Evolutionary conservation across 2,113 vertebrate genomes (phyloP).

Genomic region (Plotosus lineatus): DNA sequence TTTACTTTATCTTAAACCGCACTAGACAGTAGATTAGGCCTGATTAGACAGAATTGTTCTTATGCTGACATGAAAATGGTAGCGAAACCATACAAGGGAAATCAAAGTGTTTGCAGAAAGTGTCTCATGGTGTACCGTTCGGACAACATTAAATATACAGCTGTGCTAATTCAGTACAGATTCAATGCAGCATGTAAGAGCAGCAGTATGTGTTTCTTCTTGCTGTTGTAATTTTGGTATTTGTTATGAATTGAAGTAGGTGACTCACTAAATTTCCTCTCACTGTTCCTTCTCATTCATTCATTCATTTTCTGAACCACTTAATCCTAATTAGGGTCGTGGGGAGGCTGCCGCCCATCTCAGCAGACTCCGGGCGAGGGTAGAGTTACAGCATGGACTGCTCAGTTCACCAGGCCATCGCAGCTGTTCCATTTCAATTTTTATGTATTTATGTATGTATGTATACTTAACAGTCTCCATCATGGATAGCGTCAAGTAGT

Average conservation of each 20-base stretch:
- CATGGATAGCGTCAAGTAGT: neutral
- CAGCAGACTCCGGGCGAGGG: no score
- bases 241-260: neutral
- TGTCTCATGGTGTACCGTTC: neutral
- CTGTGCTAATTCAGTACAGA: neutral
- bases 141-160: slow-evolving; percentile 20
- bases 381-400: no score
- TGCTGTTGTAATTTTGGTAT: neutral
- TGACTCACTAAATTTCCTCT: no score
- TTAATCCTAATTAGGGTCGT: no score
- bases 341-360: no score
- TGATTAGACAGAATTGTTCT: neutral
- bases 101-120: slow-evolving; percentile 10
- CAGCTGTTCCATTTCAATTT: no score
- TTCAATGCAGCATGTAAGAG: neutral
- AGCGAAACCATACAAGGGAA: neutral
- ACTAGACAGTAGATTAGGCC: slow-evolving; percentile 19
- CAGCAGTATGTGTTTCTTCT: neutral
- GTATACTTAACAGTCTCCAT: neutral
- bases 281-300: neutral
- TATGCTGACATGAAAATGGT: slow-evolving; percentile 9
- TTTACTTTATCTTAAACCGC: neutral
- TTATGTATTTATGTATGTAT: no score
- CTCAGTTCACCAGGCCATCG: no score
- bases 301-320: no score